Evolutionary conservation across 92 coral and sea anemone species (phyloP).

Genomic region (Parazoanthus darwini): DNA sequence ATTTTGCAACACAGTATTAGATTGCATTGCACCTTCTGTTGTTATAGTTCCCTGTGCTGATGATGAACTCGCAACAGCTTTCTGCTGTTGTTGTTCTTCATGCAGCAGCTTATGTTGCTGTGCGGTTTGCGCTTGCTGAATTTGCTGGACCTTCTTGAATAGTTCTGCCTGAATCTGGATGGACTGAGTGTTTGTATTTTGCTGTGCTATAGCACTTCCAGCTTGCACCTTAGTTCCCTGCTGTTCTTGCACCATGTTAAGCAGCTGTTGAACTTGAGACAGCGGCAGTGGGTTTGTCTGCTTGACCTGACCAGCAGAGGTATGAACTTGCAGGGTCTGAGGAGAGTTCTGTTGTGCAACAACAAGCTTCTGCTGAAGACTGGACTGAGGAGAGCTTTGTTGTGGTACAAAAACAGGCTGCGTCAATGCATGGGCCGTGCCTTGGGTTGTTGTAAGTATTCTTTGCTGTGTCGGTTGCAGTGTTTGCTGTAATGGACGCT

Average conservation of each 20-base stretch:
- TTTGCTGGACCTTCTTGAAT: constrained; percentile 59
- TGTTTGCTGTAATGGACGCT: constrained; percentile 31
- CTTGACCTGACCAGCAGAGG: constrained; percentile 50
- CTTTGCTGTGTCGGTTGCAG: constrained; percentile 39
- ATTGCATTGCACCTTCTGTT: constrained; percentile 57
- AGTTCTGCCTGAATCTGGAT: constrained; percentile 49
- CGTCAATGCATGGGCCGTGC: constrained; percentile 5
- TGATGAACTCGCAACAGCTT: constrained; percentile 54
- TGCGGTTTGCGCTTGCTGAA: constrained; percentile 73
- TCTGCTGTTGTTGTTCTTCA: constrained; percentile 67
- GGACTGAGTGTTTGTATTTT: constrained; percentile 42
- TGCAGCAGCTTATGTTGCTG: constrained; percentile 73
- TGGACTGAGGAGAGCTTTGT: constrained; percentile 20
- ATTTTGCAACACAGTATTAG: constrained; percentile 44
- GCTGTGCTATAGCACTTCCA: constrained; percentile 36
- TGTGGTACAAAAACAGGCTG: constrained; percentile 30
- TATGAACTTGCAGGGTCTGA: constrained; percentile 50
- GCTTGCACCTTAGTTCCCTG: constrained; percentile 13
- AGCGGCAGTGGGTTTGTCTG: constrained; percentile 46
- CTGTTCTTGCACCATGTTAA: constrained; percentile 52
- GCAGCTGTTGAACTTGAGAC: constrained; percentile 55
- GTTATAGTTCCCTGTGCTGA: constrained; percentile 61
- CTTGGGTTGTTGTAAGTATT: constrained; percentile 15
- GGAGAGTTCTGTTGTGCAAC: constrained; percentile 51
- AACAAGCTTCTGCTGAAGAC: constrained; percentile 36